A percentile compares a stretch with the other conserved stretches of the same genome.
phyloP scores from a whole-genome alignment of 1,140 invertebrate species.

The Drosophila dunni region DNA sequence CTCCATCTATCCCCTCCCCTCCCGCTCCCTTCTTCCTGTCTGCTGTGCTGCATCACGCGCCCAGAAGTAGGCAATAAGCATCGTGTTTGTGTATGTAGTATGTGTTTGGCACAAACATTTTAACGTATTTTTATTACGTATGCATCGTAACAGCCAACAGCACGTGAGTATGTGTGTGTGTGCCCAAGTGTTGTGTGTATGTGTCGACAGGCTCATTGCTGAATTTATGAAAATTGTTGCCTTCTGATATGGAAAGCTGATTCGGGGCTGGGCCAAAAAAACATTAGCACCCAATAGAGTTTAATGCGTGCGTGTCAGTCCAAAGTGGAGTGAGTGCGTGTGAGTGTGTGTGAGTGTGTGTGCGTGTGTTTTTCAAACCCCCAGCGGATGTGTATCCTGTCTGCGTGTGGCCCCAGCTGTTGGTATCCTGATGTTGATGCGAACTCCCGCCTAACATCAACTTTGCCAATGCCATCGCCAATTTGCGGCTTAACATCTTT shows the following conservation, averaged over 20 bases:
- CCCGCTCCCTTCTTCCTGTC: conserved; percentile 4
- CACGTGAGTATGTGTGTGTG: conserved; percentile 10
- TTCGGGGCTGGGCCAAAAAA: conserved; percentile 45
- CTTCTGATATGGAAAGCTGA: conserved; percentile 47
- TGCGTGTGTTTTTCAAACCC: conserved; percentile 40
- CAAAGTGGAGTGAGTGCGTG: conserved; percentile 22
- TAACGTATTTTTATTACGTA: conserved; percentile 81
- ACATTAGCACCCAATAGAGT: conserved; percentile 82
- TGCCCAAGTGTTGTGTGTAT: conserved; percentile 24
- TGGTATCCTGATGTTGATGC: conserved; percentile 22
- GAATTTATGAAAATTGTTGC: conserved; percentile 78
- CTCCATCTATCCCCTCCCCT: neutral
- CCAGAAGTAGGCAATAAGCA: conserved; percentile 79
- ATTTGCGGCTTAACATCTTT: conserved; percentile 82
- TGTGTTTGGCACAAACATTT: conserved; percentile 69
- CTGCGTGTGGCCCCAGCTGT: conserved; percentile 69
- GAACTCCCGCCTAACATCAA: conserved; percentile 26
- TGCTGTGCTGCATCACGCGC: conserved; percentile 41
- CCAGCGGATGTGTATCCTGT: conserved; percentile 75
- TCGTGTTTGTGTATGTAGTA: conserved; percentile 67
- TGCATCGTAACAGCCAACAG: conserved; percentile 25
- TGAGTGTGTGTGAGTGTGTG: conserved; percentile 30
- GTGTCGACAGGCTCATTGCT: conserved; percentile 75
- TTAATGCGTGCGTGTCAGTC: conserved; percentile 71
- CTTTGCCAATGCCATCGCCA: conserved; percentile 53